Evolutionary conservation across 1,140 invertebrate genomes (phyloP).

Genomic region (Lutraria rhynchaena): DNA sequence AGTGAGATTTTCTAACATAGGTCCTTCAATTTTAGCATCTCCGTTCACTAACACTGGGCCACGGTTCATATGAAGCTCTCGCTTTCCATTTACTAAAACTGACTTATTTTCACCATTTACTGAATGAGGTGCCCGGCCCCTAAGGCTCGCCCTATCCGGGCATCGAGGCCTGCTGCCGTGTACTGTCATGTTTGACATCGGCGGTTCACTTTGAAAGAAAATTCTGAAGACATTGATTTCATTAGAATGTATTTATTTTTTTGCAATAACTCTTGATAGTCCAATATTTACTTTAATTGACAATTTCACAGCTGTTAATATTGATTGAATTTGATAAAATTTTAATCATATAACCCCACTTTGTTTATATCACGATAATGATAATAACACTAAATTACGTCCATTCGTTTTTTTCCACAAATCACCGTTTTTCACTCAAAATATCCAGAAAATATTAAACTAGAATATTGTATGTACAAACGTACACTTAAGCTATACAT

Average conservation of each 20-base stretch:
- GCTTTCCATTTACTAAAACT: constrained; percentile 1
- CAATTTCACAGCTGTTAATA: neutral
- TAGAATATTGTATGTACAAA: no score
- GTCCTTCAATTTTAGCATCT: constrained; percentile 48
- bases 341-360: no score
- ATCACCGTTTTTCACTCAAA: no score
- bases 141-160: constrained; percentile 8
- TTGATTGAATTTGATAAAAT: neutral
- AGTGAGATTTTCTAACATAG: constrained; percentile 48
- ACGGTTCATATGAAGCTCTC: constrained; percentile 2
- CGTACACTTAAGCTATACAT: no score
- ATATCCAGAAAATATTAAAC: no score
- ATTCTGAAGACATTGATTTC: constrained; percentile 22
- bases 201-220: constrained; percentile 8
- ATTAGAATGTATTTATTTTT: constrained; percentile 9
- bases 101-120: constrained; percentile 39
- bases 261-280: neutral
- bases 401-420: no score
- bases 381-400: no score
- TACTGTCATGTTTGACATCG: constrained; percentile 60
- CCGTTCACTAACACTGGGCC: constrained; percentile 52
- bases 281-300: neutral
- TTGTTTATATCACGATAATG: no score
- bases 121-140: constrained; percentile 32
- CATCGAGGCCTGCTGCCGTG: constrained; percentile 49